Conservation (phyloP, 37 sponge, comb jelly and placozoan genomes). For the Dysidea cf. avara region DNA sequence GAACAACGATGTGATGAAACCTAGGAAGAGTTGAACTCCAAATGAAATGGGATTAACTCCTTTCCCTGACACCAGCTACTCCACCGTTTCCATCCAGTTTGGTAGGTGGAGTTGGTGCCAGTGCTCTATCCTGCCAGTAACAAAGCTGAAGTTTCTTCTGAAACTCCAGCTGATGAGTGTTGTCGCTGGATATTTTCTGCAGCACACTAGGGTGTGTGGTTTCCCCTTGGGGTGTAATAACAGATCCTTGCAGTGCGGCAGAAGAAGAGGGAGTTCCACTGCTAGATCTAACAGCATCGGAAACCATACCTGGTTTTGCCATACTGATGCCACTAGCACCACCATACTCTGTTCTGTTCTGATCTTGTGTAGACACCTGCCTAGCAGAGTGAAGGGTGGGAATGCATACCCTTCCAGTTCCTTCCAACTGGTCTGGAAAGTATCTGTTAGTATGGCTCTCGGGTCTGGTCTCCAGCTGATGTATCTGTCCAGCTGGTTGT, state of each 20-base stretch:
- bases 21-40: slow-evolving; percentile 9
- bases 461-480: slow-evolving; percentile 59
- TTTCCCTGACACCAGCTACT: slow-evolving; percentile 37
- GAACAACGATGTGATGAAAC: slow-evolving; percentile 31
- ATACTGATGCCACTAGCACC: slow-evolving; percentile 34
- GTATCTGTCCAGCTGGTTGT: slow-evolving; percentile 42
- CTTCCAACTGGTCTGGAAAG: slow-evolving; percentile 25
- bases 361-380: slow-evolving; percentile 46
- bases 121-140: slow-evolving; percentile 24
- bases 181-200: slow-evolving; percentile 38
- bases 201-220: not conserved
- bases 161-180: slow-evolving; percentile 11
- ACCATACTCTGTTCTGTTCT: slow-evolving; percentile 6
- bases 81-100: slow-evolving; percentile 36
- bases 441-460: slow-evolving; percentile 39
- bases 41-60: slow-evolving; percentile 42
- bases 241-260: slow-evolving; percentile 2
- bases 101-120: slow-evolving; percentile 38
- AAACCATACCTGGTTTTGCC: slow-evolving; percentile 46
- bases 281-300: slow-evolving; percentile 30
- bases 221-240: slow-evolving; percentile 18
- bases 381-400: slow-evolving; percentile 53
- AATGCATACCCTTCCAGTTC: slow-evolving; percentile 40
- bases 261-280: slow-evolving; percentile 12
- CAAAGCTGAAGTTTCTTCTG: slow-evolving; percentile 20